Evolutionary conservation across 2,888 invertebrate species (phyloP), one percentile per base, ranked within the genome.

Genomic region (Protophormia terraenovae): DNA sequence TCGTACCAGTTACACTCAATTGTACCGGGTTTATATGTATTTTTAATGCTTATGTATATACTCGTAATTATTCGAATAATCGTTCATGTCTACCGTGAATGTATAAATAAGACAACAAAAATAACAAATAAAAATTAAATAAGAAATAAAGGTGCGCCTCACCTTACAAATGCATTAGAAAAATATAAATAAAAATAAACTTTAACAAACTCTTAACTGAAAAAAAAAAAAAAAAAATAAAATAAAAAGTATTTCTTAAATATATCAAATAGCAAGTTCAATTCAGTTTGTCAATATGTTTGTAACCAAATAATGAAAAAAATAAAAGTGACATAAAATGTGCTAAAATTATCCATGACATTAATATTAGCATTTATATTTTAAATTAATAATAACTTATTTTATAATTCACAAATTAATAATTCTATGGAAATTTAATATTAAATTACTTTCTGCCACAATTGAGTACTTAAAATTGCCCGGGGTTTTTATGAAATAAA

Each of bases 81-180:
- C 66, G 76, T 41, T 67, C 45, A 55, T 45, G 22, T 35, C 47
- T 38, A 29, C 27, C 8, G 55, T 45, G 8, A 67, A 32, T 50
- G 38, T n/a, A 60, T 27, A 81, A 73, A 50, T 55, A 72, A 79
- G 45, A 53, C 38, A 64, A 41, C 16, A 62, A 62, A 62, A 62
- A 14, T 16, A 32, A 10, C 19, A 60, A 58, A 22, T 14, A 55
- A 45, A 38, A 38, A 38, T n/a, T 1, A 41, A 45, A 53, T 7
- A 58, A 41, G 58, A 76, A 19, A 71, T 64, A 45, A 24, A 76
- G 76, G 76, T 76, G 82, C 27, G 75, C 50, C 75, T 60, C 16
- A 19, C 45, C 14, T 32, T 16, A 62, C 27, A 75, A 53, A 62
- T 41, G 29, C 8, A 41, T 60, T 19, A 47, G 45, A 81, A 78